These are phyloP conservation scores for Bombus picipes DNA, from an alignment of 1,140 invertebrate species.

Conservation along the genomic window DNA sequence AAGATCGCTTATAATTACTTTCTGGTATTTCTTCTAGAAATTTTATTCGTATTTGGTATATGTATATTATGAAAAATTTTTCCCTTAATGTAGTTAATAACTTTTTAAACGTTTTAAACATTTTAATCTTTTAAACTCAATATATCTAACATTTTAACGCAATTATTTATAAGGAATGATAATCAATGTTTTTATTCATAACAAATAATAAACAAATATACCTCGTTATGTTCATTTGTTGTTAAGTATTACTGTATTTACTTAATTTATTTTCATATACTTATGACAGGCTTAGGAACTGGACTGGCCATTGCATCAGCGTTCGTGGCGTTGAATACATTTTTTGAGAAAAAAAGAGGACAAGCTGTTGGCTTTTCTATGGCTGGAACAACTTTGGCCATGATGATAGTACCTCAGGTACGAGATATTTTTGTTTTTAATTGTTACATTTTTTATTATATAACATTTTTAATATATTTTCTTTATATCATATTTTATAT, in stretches of 20 bases:
- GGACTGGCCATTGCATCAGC: conserved; percentile 87
- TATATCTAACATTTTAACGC: no score
- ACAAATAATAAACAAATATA: no score
- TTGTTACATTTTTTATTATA: no score
- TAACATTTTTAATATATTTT: no score
- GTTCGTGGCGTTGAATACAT: conserved; percentile 89
- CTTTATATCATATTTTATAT: no score
- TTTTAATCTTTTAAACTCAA: no score
- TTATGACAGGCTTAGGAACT: conserved; percentile 85
- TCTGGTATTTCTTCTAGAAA: not conserved
- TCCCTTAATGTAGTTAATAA: no score
- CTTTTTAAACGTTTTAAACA: no score
- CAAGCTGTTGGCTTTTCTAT: conserved; percentile 90
- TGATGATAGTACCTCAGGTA: conserved; percentile 89
- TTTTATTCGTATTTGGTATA: not conserved
- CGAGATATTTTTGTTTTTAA: not conserved
- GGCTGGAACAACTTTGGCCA: conserved; percentile 89
- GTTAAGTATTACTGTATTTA: not conserved
- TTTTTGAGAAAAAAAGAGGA: conserved; percentile 88
- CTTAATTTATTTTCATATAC: not conserved
- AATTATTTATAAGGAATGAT: no score
- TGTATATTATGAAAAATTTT: not conserved
- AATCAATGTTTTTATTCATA: no score
- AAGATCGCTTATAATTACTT: not conserved
- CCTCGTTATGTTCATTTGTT: no score